These are phyloP conservation scores for Macaca fascicularis DNA, from an alignment of 2,113 vertebrate species.

Conservation along the genomic window T2T-MFA8v1.1 NC_088375.1:224010001-224010500, in stretches of 20 bases:
- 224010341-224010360: neutral
- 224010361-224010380: neutral
- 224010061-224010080: neutral
- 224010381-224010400: constrained; percentile 53
- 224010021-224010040: no score
- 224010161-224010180: neutral
- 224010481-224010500: constrained; percentile 66
- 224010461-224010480: constrained; percentile 65
- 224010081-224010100: neutral
- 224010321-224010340: neutral
- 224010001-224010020: no score
- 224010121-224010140: neutral
- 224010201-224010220: neutral
- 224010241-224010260: neutral
- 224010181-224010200: neutral
- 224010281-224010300: neutral
- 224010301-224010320: neutral
- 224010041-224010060: neutral
- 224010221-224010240: neutral
- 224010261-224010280: neutral
- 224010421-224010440: constrained; percentile 54
- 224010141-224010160: neutral
- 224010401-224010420: constrained; percentile 3
- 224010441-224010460: constrained; percentile 48
- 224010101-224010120: neutral